A percentile compares a stretch with the other conserved stretches of the same genome.
Evolutionary conservation across 1,140 invertebrate species (phyloP).

Genomic region (Heliconius hewitsoni): DNA sequence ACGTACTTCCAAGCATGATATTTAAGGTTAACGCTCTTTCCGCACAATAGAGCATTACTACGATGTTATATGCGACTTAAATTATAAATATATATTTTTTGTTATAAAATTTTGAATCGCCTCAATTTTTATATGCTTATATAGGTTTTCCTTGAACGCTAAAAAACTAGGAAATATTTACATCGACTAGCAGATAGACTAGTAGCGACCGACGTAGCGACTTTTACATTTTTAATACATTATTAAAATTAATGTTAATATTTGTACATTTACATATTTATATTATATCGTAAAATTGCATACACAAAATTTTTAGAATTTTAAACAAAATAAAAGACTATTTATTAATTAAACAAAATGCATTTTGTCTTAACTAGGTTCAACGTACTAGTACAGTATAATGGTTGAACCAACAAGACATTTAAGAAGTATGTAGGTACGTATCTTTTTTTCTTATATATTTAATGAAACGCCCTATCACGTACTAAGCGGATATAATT

Average conservation of each 20-base stretch:
- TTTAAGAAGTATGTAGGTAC: background rate
- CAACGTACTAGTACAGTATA: background rate
- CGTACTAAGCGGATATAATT: conserved; percentile 11
- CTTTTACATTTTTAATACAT: background rate
- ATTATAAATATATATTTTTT: background rate
- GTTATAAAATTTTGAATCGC: background rate
- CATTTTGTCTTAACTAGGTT: background rate
- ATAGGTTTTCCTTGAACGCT: background rate
- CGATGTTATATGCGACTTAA: background rate
- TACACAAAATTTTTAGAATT: background rate
- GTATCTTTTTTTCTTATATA: background rate
- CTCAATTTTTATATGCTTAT: background rate
- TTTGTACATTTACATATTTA: background rate
- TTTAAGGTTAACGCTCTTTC: background rate
- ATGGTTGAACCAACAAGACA: background rate
- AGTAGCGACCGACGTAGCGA: background rate
- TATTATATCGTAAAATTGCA: background rate
- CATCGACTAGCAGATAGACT: too few relatives aligned
- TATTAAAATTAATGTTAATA: background rate
- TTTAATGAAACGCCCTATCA: conserved; percentile 15
- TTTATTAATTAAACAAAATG: background rate
- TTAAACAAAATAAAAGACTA: background rate
- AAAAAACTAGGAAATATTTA: background rate
- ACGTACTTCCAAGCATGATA: background rate
- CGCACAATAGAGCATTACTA: background rate